These are phyloP conservation scores for Porites evermanni DNA, from an alignment of 92 coral and sea anemone species.

Conservation along the genomic window DNA sequence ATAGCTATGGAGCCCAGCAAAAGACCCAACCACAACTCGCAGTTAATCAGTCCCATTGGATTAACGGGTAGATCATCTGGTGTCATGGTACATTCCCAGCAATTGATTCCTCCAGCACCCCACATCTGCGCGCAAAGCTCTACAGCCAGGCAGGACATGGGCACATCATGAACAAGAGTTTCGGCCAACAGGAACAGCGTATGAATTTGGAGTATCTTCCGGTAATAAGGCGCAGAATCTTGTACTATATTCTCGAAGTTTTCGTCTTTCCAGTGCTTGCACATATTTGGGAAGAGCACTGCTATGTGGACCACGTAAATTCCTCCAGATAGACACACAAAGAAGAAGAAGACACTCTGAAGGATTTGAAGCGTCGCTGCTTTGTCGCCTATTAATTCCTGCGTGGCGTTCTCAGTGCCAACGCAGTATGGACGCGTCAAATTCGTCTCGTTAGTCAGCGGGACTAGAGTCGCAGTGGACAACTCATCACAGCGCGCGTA, in stretches of 20 bases:
- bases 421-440: slow-evolving; percentile 80
- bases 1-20: slow-evolving; percentile 90
- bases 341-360: slow-evolving; percentile 86
- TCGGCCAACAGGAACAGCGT: slow-evolving; percentile 77
- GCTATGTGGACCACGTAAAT: slow-evolving; percentile 78
- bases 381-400: slow-evolving; percentile 68
- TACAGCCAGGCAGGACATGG: slow-evolving; percentile 85
- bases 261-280: slow-evolving; percentile 85
- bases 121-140: slow-evolving; percentile 98
- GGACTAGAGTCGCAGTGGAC: slow-evolving; percentile 62
- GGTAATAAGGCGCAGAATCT: slow-evolving; percentile 84
- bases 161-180: slow-evolving; percentile 91
- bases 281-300: slow-evolving; percentile 86
- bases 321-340: slow-evolving; percentile 84
- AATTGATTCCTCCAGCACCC: slow-evolving; percentile 90
- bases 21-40: slow-evolving; percentile 87
- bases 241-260: slow-evolving; percentile 83
- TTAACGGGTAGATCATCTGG: slow-evolving; percentile 61
- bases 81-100: slow-evolving; percentile 91
- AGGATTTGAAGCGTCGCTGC: slow-evolving; percentile 75
- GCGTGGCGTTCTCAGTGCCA: slow-evolving; percentile 77
- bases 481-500: slow-evolving; percentile 72
- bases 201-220: slow-evolving; percentile 85
- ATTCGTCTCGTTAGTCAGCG: slow-evolving; percentile 73
- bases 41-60: slow-evolving; percentile 71